These are phyloP conservation scores for Caenorhabditis uteleia DNA, from an alignment of 2,888 invertebrate species.

Conservation along the genomic window DNA sequence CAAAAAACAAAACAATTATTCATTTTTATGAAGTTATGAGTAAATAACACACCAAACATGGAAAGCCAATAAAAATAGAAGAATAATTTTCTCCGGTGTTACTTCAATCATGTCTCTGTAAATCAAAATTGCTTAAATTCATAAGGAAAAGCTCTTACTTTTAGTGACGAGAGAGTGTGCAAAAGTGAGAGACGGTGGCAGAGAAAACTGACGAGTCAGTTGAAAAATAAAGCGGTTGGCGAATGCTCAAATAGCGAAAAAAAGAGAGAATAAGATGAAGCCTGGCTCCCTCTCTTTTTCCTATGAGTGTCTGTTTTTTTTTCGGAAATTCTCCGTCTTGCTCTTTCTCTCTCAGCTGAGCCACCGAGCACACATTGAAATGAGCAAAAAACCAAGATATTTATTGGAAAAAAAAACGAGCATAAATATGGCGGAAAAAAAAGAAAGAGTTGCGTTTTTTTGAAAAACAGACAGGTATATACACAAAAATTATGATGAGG, in stretches of 20 bases:
- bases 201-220: slow-evolving; percentile 6
- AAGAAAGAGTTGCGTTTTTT: neutral
- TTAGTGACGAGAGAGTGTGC: slow-evolving; percentile 1
- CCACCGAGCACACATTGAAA: too few relatives aligned
- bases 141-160: neutral
- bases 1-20: too few relatives aligned
- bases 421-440: neutral
- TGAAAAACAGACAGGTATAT: neutral
- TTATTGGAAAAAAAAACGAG: neutral
- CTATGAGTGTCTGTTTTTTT: too few relatives aligned
- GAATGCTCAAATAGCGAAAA: neutral
- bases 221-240: neutral
- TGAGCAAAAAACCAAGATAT: too few relatives aligned
- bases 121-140: neutral
- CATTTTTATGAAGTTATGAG: too few relatives aligned
- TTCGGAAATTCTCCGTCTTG: too few relatives aligned
- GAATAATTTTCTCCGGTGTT: slow-evolving; percentile 36
- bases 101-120: slow-evolving; percentile 26
- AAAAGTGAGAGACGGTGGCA: neutral
- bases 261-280: slow-evolving; percentile 2
- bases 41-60: slow-evolving; percentile 39
- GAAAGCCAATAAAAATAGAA: slow-evolving; percentile 31
- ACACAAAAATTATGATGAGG: neutral
- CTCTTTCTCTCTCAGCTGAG: too few relatives aligned
- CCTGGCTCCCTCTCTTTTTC: too few relatives aligned